Conservation (phyloP, 2,888 invertebrate genomes). For the Neoscelio sp. region DNA sequence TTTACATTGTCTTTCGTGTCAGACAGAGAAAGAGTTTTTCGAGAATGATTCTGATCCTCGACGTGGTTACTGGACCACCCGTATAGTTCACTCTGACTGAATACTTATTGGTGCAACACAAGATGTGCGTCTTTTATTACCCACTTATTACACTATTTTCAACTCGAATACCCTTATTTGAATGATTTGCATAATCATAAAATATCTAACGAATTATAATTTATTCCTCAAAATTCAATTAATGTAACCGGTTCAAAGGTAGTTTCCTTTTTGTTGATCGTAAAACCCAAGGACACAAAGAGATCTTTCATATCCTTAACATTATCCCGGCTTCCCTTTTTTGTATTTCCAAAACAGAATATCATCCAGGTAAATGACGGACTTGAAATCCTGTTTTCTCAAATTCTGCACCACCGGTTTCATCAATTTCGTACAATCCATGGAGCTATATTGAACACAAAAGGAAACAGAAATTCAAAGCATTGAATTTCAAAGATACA, state of each 20-base stretch:
- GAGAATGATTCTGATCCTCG: slow-evolving; percentile 66
- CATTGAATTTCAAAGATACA: slow-evolving; percentile 29
- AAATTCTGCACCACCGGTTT: slow-evolving; percentile 33
- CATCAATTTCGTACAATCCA: slow-evolving; percentile 43
- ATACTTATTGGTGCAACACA: slow-evolving; percentile 79
- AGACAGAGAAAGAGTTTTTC: slow-evolving; percentile 77
- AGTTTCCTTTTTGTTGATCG: too few relatives aligned
- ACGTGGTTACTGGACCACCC: slow-evolving; percentile 77
- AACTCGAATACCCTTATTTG: slow-evolving; percentile 16
- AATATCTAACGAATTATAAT: too few relatives aligned
- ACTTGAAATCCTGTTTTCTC: slow-evolving; percentile 23
- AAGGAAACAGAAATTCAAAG: slow-evolving; percentile 54
- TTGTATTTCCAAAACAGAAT: slow-evolving; percentile 22
- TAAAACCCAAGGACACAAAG: too few relatives aligned
- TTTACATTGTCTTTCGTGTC: slow-evolving; percentile 80
- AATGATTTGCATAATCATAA: slow-evolving; percentile 37
- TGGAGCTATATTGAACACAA: slow-evolving; percentile 43
- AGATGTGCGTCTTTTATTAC: slow-evolving; percentile 72
- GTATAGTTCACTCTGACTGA: slow-evolving; percentile 76
- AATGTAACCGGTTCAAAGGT: too few relatives aligned
- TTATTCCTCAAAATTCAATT: too few relatives aligned
- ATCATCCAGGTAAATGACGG: slow-evolving; percentile 30
- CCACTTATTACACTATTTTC: slow-evolving; percentile 67
- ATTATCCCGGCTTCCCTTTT: too few relatives aligned
- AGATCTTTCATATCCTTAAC: too few relatives aligned